Percentiles rank a stretch among this genome's conserved stretches.
Evolutionary conservation across 2,113 vertebrate genomes (phyloP).

Genomic region (Ailuropoda melanoleuca): DNA sequence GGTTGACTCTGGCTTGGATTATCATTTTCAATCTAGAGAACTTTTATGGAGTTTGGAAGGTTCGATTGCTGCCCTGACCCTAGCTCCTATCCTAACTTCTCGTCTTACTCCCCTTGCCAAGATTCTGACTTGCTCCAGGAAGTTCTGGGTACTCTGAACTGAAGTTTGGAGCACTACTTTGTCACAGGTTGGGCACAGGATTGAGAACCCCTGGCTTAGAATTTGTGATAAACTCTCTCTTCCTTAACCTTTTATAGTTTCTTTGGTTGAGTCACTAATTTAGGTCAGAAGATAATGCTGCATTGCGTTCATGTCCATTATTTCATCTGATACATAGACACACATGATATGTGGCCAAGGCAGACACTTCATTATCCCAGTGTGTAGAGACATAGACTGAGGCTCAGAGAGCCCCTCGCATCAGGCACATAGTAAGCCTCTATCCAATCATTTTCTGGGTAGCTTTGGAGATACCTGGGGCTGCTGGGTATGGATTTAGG

Average conservation of each 20-base stretch:
- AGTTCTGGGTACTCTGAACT: background rate
- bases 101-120: background rate
- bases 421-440: background rate
- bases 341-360: background rate
- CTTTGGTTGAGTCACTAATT: background rate
- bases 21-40: background rate
- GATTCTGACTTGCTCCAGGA: background rate
- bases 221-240: background rate
- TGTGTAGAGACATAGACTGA: background rate
- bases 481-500: background rate
- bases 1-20: conserved; percentile 35
- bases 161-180: background rate
- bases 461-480: background rate
- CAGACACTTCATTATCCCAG: background rate
- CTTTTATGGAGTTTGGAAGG: background rate
- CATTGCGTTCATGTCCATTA: background rate
- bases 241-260: background rate
- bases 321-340: background rate
- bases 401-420: background rate
- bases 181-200: background rate
- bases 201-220: background rate
- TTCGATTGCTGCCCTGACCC: too few relatives aligned
- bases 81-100: background rate
- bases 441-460: background rate
- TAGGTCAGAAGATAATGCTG: background rate